A percentile compares a stretch with the other conserved stretches of the same genome.
Conservation (phyloP, 2,888 invertebrate species). For the Pristionchus arcanus region DNA sequence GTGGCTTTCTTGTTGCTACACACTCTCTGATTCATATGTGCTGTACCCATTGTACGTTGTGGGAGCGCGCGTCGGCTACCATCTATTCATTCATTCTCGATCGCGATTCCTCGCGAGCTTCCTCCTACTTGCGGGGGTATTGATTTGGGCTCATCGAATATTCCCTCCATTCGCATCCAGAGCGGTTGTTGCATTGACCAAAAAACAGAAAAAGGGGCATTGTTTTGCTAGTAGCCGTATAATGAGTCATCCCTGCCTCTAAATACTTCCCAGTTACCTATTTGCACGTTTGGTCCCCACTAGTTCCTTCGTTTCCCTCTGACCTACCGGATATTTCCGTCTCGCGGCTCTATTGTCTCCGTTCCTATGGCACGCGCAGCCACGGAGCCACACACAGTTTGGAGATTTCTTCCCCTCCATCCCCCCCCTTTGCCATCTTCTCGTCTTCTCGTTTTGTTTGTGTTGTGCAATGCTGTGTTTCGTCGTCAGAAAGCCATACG, state of each 20-base stretch:
- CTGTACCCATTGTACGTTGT: constrained; percentile 26
- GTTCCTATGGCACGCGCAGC: constrained; percentile 17
- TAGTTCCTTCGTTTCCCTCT: neutral
- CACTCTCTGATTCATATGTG: constrained; percentile 16
- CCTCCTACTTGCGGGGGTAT: neutral
- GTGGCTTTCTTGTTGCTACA: constrained; percentile 35
- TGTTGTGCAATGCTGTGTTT: constrained; percentile 12
- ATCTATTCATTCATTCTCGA: neutral
- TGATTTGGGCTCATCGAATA: too few relatives aligned
- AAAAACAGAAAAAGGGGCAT: neutral
- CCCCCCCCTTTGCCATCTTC: neutral
- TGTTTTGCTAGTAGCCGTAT: neutral
- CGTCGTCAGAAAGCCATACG: neutral
- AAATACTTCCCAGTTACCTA: neutral
- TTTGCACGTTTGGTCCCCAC: neutral
- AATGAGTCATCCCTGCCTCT: neutral
- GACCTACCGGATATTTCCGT: neutral
- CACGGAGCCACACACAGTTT: neutral
- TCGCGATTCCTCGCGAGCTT: neutral
- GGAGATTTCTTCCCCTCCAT: neutral
- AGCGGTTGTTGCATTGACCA: too few relatives aligned
- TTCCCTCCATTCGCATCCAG: too few relatives aligned
- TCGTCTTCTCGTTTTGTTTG: neutral
- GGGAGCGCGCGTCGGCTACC: neutral
- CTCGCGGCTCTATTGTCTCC: constrained; percentile 19